Conservation (phyloP, 1,140 invertebrate genomes). For the Melipona quadrifasciata region DNA sequence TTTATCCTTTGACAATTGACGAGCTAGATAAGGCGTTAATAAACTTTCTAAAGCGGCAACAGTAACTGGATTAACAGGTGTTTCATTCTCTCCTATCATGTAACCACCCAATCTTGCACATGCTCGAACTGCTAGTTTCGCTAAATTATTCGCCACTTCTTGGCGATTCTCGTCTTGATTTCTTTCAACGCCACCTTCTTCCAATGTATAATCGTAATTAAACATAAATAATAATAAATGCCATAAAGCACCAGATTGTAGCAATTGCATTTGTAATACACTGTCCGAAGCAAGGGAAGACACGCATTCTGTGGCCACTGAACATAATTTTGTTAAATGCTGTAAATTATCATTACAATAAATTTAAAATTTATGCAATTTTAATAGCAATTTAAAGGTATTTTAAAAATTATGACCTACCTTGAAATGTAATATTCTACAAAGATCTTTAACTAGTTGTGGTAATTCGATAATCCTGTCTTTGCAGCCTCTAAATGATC, state of each 20-base stretch:
- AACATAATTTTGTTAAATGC: slow-evolving; percentile 90
- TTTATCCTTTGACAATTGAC: slow-evolving; percentile 87
- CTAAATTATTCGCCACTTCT: slow-evolving; percentile 95
- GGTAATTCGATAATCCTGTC: slow-evolving; percentile 94
- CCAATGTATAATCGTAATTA: slow-evolving; percentile 98
- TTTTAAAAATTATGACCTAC: slow-evolving; percentile 78
- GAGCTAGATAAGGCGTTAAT: slow-evolving; percentile 94
- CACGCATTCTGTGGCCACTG: slow-evolving; percentile 92
- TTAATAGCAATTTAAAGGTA: neutral
- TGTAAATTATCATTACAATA: slow-evolving; percentile 73
- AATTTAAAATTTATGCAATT: neutral
- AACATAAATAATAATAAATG: slow-evolving; percentile 95
- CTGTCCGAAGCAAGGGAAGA: slow-evolving; percentile 90
- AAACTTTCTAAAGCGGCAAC: slow-evolving; percentile 88
- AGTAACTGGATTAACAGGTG: slow-evolving; percentile 86
- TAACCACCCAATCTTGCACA: slow-evolving; percentile 91
- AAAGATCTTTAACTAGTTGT: slow-evolving; percentile 93
- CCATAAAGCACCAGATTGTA: slow-evolving; percentile 96
- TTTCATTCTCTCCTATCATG: slow-evolving; percentile 84
- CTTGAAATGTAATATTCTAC: slow-evolving; percentile 94
- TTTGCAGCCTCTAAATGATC: slow-evolving; percentile 95
- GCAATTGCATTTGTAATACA: slow-evolving; percentile 93
- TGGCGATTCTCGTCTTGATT: slow-evolving; percentile 91
- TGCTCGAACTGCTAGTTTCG: slow-evolving; percentile 92
- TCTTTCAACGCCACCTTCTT: slow-evolving; percentile 96